Base-by-base conservation (phyloP, 2,113 vertebrate genomes). In the Cygnus atratus region DNA sequence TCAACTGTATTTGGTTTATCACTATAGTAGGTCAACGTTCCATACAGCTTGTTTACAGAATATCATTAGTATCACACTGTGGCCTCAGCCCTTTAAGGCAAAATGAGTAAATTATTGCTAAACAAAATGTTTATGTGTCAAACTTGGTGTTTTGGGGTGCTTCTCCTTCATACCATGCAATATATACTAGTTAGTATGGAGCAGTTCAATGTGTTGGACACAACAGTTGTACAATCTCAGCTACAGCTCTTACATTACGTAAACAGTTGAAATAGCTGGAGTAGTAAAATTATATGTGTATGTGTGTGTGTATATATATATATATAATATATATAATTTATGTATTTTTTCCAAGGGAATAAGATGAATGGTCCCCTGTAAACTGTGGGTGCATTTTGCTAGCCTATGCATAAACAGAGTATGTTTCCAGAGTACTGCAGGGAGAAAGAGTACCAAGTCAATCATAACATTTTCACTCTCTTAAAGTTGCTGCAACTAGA, bases 1-100 rank as follows among this genome's bases (percentile, higher is more conserved):
- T 43, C 8, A 37, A 73, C 50, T 90, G 84, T 92, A 91, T 96
- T 97, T 65, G 39, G 24, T 9, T 81, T 72, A 75, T 63, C 10
- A 63, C 13, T 43, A 13, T 13, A 39, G 25, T 10, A 17, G 46
- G 59, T 35, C 43, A 16, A 4, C 37, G 21, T 79, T 79, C 52
- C 28, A 18, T 77, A 33, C 13, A 39, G n/a, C 2, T 25, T 46
- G 20, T 67, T 90, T 70, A 72, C 14, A 46, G 6, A 33, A 1
- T 46, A 71, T 78, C 24, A 16, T 66, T 82, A 44, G 8, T 59
- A 41, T 75, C 54, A 80, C 25, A 25, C 43, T 65, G 46, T 75
- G 11, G 21, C 58, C 59, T 71, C 33, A 88, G 19, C 16, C 10
- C 5, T 78, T 54, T 0, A 0, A 75, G 43, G 28, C 6, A 63